Base-by-base conservation (phyloP, 2,113 vertebrate genomes). In the Morone chrysops region DNA sequence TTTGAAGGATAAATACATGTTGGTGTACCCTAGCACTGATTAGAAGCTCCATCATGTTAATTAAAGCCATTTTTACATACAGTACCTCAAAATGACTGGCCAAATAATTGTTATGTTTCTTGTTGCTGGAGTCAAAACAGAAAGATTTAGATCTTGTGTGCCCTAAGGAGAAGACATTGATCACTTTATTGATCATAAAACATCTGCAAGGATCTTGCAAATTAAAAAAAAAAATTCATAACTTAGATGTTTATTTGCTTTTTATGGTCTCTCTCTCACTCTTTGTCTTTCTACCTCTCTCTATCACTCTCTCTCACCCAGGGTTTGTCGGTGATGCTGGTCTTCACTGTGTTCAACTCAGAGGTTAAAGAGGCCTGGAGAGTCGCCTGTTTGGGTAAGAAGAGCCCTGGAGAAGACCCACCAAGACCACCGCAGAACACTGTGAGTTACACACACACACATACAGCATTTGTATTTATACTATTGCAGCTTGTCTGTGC, bases 361-460 rank as follows among this genome's bases (percentile, higher is more conserved):
- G 98, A 99, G 82, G 97, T 97, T 12, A 94, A 90, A 78, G 98
- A 98, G 65, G 97, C 97, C 31, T 99, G 98, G 98, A 96, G 96
- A 41, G 90, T 96, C 0, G 95, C 95, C 90, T 99, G 97, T 85
- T 90, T 97, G 6, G 93, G 96, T 71, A 98, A 96, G 92, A 99
- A 98, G 90, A 96, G 83, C 12, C 96, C 95, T 11, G 95, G 92
- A 0, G 98, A 99, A 82, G 98, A 99, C 66, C 87, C 95, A 2
- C 83, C 94, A 0, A 96, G 96, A 93, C 95, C 95, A 5, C 90
- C 96, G 0, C 97, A 98, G 85, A 97, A 95, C 83, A 84, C 95
- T 0, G 84, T 97, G 85, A 95, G 95, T 85, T 47, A 36, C 20
- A 68, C 40, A 36, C 20, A 68, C 40, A 43, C 9, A 56, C 50